These are phyloP conservation scores for Tinamus major DNA, from an alignment of 2,797 vertebrate genomes.

Conservation along the genomic window DNA sequence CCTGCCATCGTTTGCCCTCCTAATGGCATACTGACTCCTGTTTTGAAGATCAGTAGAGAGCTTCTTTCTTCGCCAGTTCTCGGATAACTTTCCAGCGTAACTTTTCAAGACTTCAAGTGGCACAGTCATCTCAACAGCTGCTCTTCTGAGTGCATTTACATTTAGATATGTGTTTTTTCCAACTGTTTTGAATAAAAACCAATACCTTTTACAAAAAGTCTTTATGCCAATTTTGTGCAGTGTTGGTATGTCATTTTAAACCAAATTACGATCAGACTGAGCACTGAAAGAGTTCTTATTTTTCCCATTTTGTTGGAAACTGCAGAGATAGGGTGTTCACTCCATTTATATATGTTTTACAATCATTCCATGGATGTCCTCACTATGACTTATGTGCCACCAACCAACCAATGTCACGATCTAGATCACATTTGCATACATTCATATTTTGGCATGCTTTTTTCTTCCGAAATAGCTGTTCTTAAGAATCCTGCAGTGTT, in stretches of 20 bases:
- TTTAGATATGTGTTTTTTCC: slow-evolving; percentile 48
- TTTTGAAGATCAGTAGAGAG: background rate
- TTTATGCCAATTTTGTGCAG: slow-evolving; percentile 32
- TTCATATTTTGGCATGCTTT: background rate
- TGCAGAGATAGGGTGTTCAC: background rate
- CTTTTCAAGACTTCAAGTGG: background rate
- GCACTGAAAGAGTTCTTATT: background rate
- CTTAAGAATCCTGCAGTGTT: background rate
- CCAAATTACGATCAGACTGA: slow-evolving; percentile 6
- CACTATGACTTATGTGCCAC: background rate
- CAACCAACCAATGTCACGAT: background rate
- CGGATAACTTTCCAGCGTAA: background rate
- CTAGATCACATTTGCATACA: background rate
- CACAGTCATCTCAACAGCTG: slow-evolving; percentile 24
- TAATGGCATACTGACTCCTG: background rate
- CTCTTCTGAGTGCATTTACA: background rate
- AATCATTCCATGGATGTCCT: background rate
- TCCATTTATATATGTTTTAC: background rate
- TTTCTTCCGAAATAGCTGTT: background rate
- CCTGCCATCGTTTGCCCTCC: background rate
- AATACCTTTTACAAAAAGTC: background rate
- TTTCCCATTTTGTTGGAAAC: background rate
- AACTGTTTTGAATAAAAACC: slow-evolving; percentile 30
- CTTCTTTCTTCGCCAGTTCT: slow-evolving; percentile 13
- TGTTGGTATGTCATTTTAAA: slow-evolving; percentile 9